Base-by-base conservation (phyloP, 1,140 invertebrate genomes). In the Drosophila persimilis region DNA sequence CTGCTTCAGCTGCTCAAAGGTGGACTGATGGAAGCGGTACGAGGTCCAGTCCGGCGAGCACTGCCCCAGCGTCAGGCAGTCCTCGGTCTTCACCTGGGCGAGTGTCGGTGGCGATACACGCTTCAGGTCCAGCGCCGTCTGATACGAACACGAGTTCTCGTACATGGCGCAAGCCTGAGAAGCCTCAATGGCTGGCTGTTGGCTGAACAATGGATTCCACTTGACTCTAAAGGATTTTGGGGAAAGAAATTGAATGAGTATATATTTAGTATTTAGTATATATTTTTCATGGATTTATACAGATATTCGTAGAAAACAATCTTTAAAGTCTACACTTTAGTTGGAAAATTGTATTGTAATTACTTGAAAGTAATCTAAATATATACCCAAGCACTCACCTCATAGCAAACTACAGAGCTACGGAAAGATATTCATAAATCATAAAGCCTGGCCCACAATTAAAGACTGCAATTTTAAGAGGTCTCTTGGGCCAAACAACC, bases 141-240 rank as follows among this genome's bases (percentile, higher is more conserved):
- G 95, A 93, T 97, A 97, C 91, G 96, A 97, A 93, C 96, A 97
- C 83, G 95, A 95, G 92, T 96, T 97, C 93, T 97, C 96, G 94
- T 97, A 97, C 96, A 97, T 97, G 80, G 64, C 76, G 77, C 72
- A 72, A 58, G 77, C 71, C 55, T 69, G 64, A 29, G 61, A 57
- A 75, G 62, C 74, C 64, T 78, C 72, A 46, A 66, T 73, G 70
- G 80, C 50, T 65, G 78, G 75, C 66, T 90, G 77, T 76, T 90
- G 88, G 73, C 73, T 76, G 31, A 64, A 76, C 80, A 78, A 66
- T 43, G 80, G 83, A 76, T 89, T 86, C 89, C 89, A 90, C 89
- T 90, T 90, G 86, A 90, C 81, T 86, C 89, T 90, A 58, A 0
- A 0, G 0, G 2, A 1, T n/a, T 29, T 2, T 13, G 24, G 6